Percentiles rank a stretch among this genome's conserved stretches.
Conservation (phyloP, 2,888 invertebrate genomes). For the Rapana venosa region DNA sequence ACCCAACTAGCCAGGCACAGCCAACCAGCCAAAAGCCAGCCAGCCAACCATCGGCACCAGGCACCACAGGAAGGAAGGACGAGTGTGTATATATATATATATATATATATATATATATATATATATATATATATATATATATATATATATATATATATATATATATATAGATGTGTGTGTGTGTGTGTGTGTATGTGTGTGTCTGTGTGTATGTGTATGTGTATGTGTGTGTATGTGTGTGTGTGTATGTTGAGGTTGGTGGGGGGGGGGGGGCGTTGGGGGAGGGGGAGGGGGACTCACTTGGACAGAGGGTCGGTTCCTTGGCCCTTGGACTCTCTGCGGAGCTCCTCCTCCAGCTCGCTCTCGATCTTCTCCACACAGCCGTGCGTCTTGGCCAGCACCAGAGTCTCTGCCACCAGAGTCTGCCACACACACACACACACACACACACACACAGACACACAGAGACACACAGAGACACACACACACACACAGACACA, state of each 20-base stretch:
- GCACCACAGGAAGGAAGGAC: no score
- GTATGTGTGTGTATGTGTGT: neutral
- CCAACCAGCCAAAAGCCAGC: no score
- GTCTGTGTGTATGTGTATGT: constrained; percentile 10
- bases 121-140: neutral
- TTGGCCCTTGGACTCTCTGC: constrained; percentile 64
- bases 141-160: neutral
- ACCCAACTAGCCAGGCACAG: no score
- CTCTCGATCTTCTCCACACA: constrained; percentile 73
- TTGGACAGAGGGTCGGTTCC: constrained; percentile 60
- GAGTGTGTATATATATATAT: neutral
- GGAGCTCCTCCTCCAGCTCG: constrained; percentile 69
- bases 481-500: neutral
- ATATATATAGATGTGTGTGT: neutral
- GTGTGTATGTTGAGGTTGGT: neutral
- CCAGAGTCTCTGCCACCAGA: constrained; percentile 70
- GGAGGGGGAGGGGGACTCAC: constrained; percentile 48
- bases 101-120: neutral
- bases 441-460: constrained; percentile 32
- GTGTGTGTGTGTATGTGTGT: constrained; percentile 18
- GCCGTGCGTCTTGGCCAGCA: constrained; percentile 73
- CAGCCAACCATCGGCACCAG: no score
- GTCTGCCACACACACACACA: constrained; percentile 55
- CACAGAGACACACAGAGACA: neutral
- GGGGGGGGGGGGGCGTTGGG: neutral